phyloP scores from a whole-genome alignment of 2,888 invertebrate genomes.

The Cryptocephalus primarius region DNA sequence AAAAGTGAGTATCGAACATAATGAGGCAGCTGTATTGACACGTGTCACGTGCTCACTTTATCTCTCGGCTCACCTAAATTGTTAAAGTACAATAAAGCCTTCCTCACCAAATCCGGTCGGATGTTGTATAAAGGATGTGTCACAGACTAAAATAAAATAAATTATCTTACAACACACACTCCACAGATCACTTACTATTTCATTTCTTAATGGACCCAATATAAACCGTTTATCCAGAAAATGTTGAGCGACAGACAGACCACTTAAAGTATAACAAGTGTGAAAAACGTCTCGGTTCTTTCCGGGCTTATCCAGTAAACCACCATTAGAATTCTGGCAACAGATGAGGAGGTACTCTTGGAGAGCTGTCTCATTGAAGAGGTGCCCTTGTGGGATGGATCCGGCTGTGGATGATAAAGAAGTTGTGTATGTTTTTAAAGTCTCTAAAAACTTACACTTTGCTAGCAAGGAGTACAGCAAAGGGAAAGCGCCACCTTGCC shows the following conservation, averaged over 20 bases:
- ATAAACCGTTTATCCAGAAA: constrained; percentile 41
- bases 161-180: background rate
- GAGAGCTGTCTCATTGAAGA: constrained; percentile 78
- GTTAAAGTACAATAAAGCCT: constrained; percentile 40
- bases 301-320: constrained; percentile 92
- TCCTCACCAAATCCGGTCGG: constrained; percentile 51
- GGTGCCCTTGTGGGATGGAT: constrained; percentile 45
- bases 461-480: constrained; percentile 66
- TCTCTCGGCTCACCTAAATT: constrained; percentile 13
- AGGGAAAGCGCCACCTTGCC: constrained; percentile 92
- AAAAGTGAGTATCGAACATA: background rate
- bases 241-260: constrained; percentile 87
- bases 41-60: constrained; percentile 3
- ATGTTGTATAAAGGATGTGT: constrained; percentile 80
- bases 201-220: constrained; percentile 57
- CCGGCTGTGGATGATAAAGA: constrained; percentile 22
- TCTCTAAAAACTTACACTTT: constrained; percentile 25
- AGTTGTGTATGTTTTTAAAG: background rate
- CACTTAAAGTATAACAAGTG: constrained; percentile 93
- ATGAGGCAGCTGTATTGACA: constrained; percentile 5
- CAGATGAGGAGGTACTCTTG: constrained; percentile 93
- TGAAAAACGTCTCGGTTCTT: constrained; percentile 90
- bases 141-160: constrained; percentile 39
- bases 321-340: constrained; percentile 80
- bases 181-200: constrained; percentile 43